Evolutionary conservation across 2,797 vertebrate species (phyloP).

Genomic region (Etheostoma nigrum): DNA sequence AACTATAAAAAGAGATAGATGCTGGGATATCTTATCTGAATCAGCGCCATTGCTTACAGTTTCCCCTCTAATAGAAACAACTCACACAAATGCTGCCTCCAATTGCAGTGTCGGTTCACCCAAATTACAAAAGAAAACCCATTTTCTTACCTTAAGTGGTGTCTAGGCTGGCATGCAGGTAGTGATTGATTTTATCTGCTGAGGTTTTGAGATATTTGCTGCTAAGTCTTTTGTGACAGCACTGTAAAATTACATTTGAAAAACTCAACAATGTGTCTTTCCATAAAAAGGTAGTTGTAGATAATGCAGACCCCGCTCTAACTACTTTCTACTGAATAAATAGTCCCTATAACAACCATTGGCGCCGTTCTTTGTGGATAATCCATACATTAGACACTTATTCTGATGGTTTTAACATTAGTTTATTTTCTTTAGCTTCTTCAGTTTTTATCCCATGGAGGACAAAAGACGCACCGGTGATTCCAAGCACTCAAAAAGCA

Average conservation of each 20-base stretch:
- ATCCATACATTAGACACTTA: no score
- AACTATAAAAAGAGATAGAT: neutral
- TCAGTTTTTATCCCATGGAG: no score
- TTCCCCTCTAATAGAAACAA: conserved; percentile 19
- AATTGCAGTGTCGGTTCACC: conserved; percentile 12
- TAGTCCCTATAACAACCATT: neutral
- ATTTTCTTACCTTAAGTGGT: neutral
- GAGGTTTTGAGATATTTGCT: neutral
- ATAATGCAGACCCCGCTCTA: neutral
- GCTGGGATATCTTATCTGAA: conserved; percentile 25
- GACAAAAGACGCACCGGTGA: no score
- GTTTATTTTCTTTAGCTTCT: no score
- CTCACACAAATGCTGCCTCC: conserved; percentile 17
- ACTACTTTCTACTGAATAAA: neutral
- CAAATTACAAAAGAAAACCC: conserved; percentile 17
- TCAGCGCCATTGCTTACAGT: conserved; percentile 19
- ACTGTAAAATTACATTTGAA: neutral
- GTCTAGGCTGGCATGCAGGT: neutral
- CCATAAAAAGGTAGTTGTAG: neutral
- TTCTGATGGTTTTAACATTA: no score
- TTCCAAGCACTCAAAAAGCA: no score
- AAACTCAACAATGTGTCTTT: neutral
- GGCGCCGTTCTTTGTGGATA: no score
- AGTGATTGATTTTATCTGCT: neutral
- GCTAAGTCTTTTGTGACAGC: neutral